Conservation (phyloP, 2,797 vertebrate genomes). For the Brachyrhaphis roseni region DNA sequence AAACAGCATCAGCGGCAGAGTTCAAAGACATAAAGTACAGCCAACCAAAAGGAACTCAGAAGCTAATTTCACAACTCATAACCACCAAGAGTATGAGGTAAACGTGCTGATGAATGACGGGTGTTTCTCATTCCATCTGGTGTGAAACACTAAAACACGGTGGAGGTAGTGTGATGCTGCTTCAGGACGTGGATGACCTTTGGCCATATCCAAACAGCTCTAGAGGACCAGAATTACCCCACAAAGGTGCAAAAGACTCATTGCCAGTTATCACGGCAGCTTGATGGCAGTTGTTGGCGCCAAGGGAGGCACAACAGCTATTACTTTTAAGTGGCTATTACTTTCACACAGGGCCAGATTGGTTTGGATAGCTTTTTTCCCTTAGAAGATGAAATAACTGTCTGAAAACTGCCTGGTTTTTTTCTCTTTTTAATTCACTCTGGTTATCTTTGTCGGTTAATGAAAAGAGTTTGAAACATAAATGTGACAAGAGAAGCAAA, state of each 20-base stretch:
- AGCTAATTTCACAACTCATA: background rate
- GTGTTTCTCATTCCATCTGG: background rate
- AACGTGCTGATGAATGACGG: background rate
- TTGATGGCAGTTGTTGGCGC: background rate
- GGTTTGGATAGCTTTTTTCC: background rate
- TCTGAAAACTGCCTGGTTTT: background rate
- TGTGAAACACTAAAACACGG: background rate
- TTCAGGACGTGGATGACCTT: background rate
- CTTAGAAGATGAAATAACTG: background rate
- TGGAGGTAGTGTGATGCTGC: background rate
- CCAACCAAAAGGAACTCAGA: background rate
- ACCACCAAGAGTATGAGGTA: background rate
- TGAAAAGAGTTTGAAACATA: background rate
- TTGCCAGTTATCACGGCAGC: background rate
- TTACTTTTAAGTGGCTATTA: background rate
- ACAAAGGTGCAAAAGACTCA: background rate
- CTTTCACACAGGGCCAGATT: constrained; percentile 3
- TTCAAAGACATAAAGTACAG: background rate
- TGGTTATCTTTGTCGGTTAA: constrained; percentile 1
- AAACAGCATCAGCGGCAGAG: background rate
- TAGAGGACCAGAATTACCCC: background rate
- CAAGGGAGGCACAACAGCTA: background rate
- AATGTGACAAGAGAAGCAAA: background rate
- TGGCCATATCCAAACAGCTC: background rate
- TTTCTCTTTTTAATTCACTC: background rate